phyloP scores from a whole-genome alignment of 2,888 invertebrate species.

The Caenorhabditis auriculariae region DNA sequence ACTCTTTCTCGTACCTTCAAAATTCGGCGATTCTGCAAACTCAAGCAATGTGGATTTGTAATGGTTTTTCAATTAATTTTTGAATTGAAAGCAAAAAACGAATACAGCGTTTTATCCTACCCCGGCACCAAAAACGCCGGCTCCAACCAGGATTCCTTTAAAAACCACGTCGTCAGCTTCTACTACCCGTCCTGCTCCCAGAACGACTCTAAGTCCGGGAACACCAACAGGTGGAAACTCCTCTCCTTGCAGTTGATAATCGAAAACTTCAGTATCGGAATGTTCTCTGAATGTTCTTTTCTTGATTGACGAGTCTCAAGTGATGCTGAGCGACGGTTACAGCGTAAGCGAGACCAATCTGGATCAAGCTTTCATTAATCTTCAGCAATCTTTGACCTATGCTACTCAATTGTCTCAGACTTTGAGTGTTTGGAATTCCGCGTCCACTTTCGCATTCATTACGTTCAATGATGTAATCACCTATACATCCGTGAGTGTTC shows the following conservation, averaged over 20 bases:
- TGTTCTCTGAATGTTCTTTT: conserved; percentile 19
- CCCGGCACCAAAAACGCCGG: conserved; percentile 12
- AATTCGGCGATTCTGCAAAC: conserved; percentile 13
- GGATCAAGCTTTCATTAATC: neutral
- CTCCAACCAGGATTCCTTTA: conserved; percentile 18
- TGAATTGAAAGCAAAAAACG: no score
- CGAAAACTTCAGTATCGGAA: no score
- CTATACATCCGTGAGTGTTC: conserved; percentile 11
- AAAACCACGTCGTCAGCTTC: conserved; percentile 8
- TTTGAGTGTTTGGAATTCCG: conserved; percentile 6
- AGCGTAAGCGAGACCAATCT: neutral
- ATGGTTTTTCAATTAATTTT: no score
- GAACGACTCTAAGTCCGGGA: conserved; percentile 9
- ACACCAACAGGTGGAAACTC: conserved; percentile 11
- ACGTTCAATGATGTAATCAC: conserved; percentile 14
- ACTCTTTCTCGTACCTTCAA: conserved; percentile 12
- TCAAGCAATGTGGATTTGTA: conserved; percentile 27
- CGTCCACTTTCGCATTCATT: conserved; percentile 16
- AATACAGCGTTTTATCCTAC: conserved; percentile 27
- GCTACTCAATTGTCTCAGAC: conserved; percentile 5
- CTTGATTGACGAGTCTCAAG: conserved; percentile 26
- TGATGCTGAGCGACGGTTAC: conserved; percentile 14
- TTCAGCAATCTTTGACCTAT: neutral
- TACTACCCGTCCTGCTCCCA: neutral
- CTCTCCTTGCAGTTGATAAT: no score